These are phyloP conservation scores for Brassicogethes aeneus DNA, from an alignment of 2,888 invertebrate genomes.

Conservation along the genomic window DNA sequence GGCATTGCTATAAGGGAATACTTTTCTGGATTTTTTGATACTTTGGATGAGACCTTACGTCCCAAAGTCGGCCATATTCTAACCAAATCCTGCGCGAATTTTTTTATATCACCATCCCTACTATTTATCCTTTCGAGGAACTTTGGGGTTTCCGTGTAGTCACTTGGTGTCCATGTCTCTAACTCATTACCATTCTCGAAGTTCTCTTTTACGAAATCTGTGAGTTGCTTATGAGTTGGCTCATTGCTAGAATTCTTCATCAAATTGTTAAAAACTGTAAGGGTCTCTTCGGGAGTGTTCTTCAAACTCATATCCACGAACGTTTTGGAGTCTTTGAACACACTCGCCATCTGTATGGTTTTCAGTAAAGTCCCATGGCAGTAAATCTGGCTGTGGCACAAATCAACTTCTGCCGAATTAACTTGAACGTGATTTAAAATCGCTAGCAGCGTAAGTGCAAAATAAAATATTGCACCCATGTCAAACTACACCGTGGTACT, in stretches of 20 bases:
- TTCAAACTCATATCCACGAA: constrained; percentile 72
- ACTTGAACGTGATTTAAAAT: too few species aligned
- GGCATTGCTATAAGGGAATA: constrained; percentile 39
- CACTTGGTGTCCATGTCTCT: constrained; percentile 50
- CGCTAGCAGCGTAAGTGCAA: too few species aligned
- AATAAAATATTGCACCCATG: too few species aligned
- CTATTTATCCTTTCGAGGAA: constrained; percentile 53
- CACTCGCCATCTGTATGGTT: constrained; percentile 55
- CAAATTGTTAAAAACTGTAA: constrained; percentile 48
- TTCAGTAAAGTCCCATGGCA: constrained; percentile 67
- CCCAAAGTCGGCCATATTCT: constrained; percentile 54
- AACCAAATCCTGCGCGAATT: constrained; percentile 56
- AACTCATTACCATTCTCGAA: constrained; percentile 53
- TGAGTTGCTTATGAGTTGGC: constrained; percentile 44
- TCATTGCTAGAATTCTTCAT: constrained; percentile 42
- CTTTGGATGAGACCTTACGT: constrained; percentile 50
- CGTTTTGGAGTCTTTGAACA: constrained; percentile 70
- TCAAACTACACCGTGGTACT: too few species aligned
- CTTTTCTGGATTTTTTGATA: constrained; percentile 39
- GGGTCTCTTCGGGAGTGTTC: constrained; percentile 47
- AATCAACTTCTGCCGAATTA: constrained; percentile 7
- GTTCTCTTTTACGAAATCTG: constrained; percentile 47
- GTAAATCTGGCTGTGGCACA: constrained; percentile 55
- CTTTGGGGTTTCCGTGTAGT: constrained; percentile 50
- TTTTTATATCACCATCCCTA: constrained; percentile 48